Conservation (phyloP, 2,113 vertebrate species). For the Eudorcas thomsonii region DNA sequence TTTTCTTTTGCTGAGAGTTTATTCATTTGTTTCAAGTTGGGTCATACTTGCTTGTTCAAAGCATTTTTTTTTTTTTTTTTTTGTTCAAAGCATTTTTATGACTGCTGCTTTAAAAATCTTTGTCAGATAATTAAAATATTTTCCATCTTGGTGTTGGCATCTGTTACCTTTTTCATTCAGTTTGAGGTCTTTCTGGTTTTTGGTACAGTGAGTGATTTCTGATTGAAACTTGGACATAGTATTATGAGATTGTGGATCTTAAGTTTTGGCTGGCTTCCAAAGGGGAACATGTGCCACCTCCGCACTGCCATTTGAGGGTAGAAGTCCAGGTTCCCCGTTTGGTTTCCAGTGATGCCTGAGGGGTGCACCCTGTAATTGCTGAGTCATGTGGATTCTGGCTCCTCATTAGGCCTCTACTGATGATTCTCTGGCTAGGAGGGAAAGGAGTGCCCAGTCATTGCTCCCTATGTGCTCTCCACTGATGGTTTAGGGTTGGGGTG, state of each 20-base stretch:
- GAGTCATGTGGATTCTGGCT: background rate
- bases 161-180: background rate
- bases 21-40: background rate
- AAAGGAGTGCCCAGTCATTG: background rate
- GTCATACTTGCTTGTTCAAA: background rate
- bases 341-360: background rate
- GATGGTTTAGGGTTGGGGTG: background rate
- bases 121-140: background rate
- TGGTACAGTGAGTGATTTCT: background rate
- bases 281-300: background rate
- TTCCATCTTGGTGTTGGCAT: background rate
- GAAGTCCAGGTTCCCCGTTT: background rate
- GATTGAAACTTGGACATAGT: background rate
- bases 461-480: background rate
- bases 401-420: background rate
- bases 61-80: too few relatives aligned
- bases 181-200: conserved; percentile 9
- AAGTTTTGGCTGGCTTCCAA: background rate
- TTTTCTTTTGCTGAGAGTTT: conserved; percentile 8
- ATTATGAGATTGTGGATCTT: background rate
- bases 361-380: background rate
- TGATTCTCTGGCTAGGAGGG: background rate
- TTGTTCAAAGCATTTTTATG: conserved; percentile 13
- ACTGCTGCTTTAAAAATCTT: background rate
- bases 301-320: background rate